Evolutionary conservation across 2,888 invertebrate genomes (phyloP).

Genomic region (Beris morrisii): DNA sequence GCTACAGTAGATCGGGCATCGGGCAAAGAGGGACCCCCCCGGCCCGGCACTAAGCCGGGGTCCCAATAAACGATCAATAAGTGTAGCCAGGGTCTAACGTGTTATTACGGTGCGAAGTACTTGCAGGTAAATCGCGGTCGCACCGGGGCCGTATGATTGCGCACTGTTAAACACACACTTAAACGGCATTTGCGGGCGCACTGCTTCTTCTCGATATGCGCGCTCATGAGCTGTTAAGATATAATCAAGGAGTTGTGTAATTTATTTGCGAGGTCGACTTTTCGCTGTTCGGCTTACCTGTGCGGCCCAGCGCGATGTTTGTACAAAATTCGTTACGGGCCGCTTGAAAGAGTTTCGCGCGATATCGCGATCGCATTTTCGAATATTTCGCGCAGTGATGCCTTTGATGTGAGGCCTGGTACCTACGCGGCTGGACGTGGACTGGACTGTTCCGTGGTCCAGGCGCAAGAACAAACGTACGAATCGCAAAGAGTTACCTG

Average conservation of each 20-base stretch:
- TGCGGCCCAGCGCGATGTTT: conserved; percentile 29
- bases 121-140: background rate
- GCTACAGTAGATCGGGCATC: conserved; percentile 25
- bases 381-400: no score
- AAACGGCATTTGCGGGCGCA: conserved; percentile 31
- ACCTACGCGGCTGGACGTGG: no score
- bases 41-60: background rate
- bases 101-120: conserved; percentile 32
- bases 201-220: conserved; percentile 33
- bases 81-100: conserved; percentile 16
- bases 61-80: conserved; percentile 33
- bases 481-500: no score
- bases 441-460: no score
- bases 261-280: conserved; percentile 34
- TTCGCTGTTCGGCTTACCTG: conserved; percentile 18
- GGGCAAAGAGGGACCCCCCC: background rate
- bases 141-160: conserved; percentile 12
- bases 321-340: conserved; percentile 38
- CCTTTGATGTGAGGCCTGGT: no score
- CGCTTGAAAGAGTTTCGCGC: conserved; percentile 13
- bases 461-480: no score
- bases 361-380: conserved; percentile 24
- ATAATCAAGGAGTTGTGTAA: conserved; percentile 34
- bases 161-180: conserved; percentile 36
- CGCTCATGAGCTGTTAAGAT: conserved; percentile 38